phyloP scores from a whole-genome alignment of 2,113 vertebrate genomes.

The Halichoeres trimaculatus region DNA sequence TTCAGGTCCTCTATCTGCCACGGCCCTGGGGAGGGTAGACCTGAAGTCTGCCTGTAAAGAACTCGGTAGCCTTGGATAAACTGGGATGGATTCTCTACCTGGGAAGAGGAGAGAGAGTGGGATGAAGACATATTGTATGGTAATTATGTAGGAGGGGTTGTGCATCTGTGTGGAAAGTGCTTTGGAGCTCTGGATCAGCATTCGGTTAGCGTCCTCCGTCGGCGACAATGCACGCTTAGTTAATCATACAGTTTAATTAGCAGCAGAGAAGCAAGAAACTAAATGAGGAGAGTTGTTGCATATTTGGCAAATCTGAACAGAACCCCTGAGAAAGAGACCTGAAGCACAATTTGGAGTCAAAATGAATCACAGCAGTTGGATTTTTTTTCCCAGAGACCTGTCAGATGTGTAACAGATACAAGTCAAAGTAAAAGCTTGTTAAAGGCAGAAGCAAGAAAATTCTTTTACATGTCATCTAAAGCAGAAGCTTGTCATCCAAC shows the following conservation, averaged over 20 bases:
- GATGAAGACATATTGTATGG: conserved; percentile 19
- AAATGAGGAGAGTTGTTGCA: not conserved
- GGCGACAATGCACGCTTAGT: conserved; percentile 23
- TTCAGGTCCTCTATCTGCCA: conserved; percentile 93
- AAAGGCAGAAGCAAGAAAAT: conserved; percentile 88
- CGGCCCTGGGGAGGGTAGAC: conserved; percentile 84
- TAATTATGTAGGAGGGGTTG: conserved; percentile 34
- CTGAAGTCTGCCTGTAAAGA: conserved; percentile 91
- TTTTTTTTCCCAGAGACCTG: conserved; percentile 68
- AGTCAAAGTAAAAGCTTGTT: conserved; percentile 90
- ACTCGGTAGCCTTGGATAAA: conserved; percentile 96
- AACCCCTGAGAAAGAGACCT: not conserved
- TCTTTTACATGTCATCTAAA: conserved; percentile 91
- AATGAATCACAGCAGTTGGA: conserved; percentile 21
- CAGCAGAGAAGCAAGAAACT: conserved; percentile 18
- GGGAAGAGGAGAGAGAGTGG: conserved; percentile 19
- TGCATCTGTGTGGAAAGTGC: conserved; percentile 29
- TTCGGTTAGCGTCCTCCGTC: conserved; percentile 18
- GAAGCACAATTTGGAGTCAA: not conserved
- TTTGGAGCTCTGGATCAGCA: conserved; percentile 40
- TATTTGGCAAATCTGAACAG: not conserved
- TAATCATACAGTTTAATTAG: conserved; percentile 47
- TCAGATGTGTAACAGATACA: conserved; percentile 80
- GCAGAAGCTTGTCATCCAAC: conserved; percentile 87
- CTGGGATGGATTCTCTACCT: conserved; percentile 96